phyloP scores from a whole-genome alignment of 1,140 invertebrate species.

The Anadara kagoshimensis region DNA sequence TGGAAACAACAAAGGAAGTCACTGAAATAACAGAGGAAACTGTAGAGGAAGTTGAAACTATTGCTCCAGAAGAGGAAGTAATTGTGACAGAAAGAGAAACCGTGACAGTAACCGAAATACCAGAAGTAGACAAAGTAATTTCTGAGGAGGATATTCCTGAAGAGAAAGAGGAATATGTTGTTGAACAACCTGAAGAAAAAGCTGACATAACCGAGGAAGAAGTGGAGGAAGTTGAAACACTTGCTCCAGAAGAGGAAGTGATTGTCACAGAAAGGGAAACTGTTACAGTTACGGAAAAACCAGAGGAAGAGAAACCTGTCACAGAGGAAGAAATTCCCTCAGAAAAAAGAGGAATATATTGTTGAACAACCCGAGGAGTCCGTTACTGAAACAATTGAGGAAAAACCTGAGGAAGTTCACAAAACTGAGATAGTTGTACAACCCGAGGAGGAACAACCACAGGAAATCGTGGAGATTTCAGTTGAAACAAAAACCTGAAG shows the following conservation, averaged over 20 bases:
- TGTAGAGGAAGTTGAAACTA: conserved; percentile 9
- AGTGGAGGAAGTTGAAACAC: conserved; percentile 17
- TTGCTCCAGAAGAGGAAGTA: conserved; percentile 15
- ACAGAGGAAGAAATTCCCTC: not conserved
- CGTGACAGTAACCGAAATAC: conserved; percentile 12
- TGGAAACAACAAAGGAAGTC: conserved; percentile 2
- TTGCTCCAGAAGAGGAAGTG: conserved; percentile 4
- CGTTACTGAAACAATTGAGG: no score
- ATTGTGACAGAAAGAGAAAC: conserved; percentile 25
- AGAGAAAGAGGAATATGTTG: not conserved
- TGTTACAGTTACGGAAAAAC: conserved; percentile 8
- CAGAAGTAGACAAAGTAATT: conserved; percentile 26
- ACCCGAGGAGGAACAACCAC: conserved; percentile 4
- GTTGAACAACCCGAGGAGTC: not conserved
- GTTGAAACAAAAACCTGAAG: conserved; percentile 34
- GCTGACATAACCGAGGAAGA: conserved; percentile 3
- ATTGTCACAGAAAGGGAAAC: conserved; percentile 12
- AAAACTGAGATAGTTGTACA: no score
- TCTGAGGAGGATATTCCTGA: conserved; percentile 8
- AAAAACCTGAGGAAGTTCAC: no score
- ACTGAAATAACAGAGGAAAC: conserved; percentile 15
- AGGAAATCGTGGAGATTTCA: conserved; percentile 1
- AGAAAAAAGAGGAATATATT: conserved; percentile 9
- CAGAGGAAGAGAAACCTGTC: not conserved
- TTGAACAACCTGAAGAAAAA: conserved; percentile 14